Percentiles rank a stretch among this genome's conserved stretches.
Conservation (phyloP, 2,797 vertebrate species). For the Coilia nasus region DNA sequence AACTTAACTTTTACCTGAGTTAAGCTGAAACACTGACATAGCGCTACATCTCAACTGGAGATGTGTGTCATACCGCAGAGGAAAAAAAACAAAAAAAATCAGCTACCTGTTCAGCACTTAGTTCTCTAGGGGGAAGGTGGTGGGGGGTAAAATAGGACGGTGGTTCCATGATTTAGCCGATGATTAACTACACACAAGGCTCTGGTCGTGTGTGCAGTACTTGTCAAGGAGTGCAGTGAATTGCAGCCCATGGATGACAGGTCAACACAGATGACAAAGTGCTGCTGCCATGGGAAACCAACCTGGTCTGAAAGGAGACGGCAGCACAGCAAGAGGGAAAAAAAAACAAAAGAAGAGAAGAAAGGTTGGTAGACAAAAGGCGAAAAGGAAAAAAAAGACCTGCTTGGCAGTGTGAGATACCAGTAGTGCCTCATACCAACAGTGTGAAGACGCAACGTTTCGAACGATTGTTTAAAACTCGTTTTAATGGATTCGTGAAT, state of each 20-base stretch:
- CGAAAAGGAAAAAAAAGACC: not conserved
- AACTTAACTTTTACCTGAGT: not conserved
- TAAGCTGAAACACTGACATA: not conserved
- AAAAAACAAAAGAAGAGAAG: not conserved
- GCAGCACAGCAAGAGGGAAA: not conserved
- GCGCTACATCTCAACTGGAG: not conserved
- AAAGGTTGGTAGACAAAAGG: not conserved
- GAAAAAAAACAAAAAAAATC: not conserved
- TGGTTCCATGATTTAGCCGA: constrained; percentile 24
- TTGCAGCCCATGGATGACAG: constrained; percentile 19
- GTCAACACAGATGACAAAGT: constrained; percentile 35
- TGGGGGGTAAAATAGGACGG: constrained; percentile 11
- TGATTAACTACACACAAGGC: constrained; percentile 32
- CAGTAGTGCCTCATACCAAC: not conserved
- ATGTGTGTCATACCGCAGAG: not conserved
- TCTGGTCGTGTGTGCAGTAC: constrained; percentile 38
- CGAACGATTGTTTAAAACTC: not conserved
- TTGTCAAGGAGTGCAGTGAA: constrained; percentile 31
- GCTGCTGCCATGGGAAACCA: constrained; percentile 27
- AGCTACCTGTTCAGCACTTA: not conserved
- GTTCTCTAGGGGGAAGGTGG: not conserved
- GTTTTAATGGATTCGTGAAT: not conserved
- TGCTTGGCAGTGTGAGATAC: not conserved
- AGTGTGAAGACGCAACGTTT: not conserved
- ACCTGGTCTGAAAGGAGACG: not conserved